Evolutionary conservation across 1,140 invertebrate species (phyloP), one percentile per base, ranked within the genome.

Genomic region (Musca vetustissima): DNA sequence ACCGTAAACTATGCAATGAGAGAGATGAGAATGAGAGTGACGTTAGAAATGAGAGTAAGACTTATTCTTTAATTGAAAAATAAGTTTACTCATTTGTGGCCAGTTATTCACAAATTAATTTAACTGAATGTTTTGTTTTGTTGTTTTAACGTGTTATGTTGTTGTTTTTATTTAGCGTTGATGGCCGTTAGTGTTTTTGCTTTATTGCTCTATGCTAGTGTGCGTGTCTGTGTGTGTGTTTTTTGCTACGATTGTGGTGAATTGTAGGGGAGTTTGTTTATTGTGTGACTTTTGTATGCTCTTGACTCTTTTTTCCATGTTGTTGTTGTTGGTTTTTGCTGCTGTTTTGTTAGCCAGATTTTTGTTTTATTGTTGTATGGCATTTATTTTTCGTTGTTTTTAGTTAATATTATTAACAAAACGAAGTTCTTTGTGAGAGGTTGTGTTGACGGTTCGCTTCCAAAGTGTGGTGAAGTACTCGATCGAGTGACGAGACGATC

Each of bases 331-430:
- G n/a, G n/a, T n/a, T n/a, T 57, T 57, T 4, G 24, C 24, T 14
- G 11, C 24, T 25, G 24, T 59, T 59, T 32, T 17, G 55, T 32
- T 59, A 28, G 7, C 14, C 14, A 32, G 8, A 55, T 61, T 61
- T 32, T 2, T 25, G 21, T 55, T 6, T 22, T 21, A 6, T 36
- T 17, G 28, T 43, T 61, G n/a, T 61, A 17, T 21, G 49, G 43
- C 57, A 28, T 70, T 21, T 52, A 43, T 22, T 4, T 67, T 70
- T 67, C 61, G 65, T 21, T 52, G 24, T 22, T 4, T 67, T 70
- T 67, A 67, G 65, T 67, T 70, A 70, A 67, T 64, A 70, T 67
- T 67, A 70, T 67, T 70, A 70, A 70, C 55, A 59, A 70, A 67
- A 70, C 65, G 43, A 17, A 48, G 55, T 61, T 70, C 66, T 52